Evolutionary conservation across 2,113 vertebrate species (phyloP).

Genomic region (Balaeniceps rex): DNA sequence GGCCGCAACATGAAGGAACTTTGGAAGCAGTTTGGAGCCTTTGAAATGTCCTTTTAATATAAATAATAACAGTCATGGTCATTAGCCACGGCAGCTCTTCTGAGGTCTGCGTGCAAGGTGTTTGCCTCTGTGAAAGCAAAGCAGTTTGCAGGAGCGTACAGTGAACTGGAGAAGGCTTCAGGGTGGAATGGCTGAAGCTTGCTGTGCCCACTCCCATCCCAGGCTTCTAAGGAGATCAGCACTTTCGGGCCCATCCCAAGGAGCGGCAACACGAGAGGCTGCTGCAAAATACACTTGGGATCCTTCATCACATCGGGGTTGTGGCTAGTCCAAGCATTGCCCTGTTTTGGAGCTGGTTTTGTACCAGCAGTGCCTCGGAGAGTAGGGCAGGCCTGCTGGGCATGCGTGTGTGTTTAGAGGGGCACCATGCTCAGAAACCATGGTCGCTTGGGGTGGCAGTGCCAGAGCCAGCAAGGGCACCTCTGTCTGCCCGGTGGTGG

Average conservation of each 20-base stretch:
- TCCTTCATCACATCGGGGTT: not conserved
- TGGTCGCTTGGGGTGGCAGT: not conserved
- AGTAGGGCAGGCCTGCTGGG: not conserved
- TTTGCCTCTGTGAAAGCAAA: not conserved
- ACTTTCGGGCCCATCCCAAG: not conserved
- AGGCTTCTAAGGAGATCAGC: not conserved
- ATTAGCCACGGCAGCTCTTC: not conserved
- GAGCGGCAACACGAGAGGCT: not conserved
- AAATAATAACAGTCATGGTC: not conserved
- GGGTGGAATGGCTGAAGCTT: not conserved
- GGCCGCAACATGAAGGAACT: not conserved
- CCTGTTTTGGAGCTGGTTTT: not conserved
- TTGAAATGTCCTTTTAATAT: not conserved
- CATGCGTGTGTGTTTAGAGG: not conserved
- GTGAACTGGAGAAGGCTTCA: not conserved
- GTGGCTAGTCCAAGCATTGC: not conserved
- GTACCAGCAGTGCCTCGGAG: not conserved
- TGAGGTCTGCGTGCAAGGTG: not conserved
- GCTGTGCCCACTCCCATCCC: not conserved
- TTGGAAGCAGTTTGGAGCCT: not conserved
- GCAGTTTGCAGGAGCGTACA: not conserved
- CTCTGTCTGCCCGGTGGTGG: not conserved
- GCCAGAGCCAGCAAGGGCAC: not conserved
- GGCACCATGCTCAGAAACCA: rapidly evolving
- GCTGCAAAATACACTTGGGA: not conserved